Conservation (phyloP, 2,797 vertebrate genomes). For the Clamator glandarius region DNA sequence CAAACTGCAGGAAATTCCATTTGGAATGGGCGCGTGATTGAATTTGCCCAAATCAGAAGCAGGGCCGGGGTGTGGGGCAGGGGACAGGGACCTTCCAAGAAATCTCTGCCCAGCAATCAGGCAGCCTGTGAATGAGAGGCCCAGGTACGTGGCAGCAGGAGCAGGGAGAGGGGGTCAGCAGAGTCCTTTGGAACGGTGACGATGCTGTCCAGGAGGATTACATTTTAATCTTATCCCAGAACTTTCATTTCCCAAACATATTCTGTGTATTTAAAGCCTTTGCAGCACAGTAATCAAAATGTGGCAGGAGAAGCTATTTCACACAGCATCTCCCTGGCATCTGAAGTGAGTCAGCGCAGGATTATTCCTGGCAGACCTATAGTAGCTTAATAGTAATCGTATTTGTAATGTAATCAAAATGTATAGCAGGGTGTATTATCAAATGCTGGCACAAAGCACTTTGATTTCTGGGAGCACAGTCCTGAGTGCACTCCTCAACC, state of each 20-base stretch:
- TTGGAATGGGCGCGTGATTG: neutral
- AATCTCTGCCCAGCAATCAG: fast-evolving
- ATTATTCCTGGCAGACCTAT: slow-evolving; percentile 58
- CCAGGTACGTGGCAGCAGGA: neutral
- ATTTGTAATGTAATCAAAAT: slow-evolving; percentile 65
- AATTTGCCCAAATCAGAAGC: neutral
- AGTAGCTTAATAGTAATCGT: slow-evolving; percentile 64
- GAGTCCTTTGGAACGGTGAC: neutral
- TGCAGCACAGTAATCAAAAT: slow-evolving; percentile 8
- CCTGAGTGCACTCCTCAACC: neutral
- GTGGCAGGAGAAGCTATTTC: slow-evolving; percentile 36
- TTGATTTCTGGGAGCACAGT: slow-evolving; percentile 13
- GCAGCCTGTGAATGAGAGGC: neutral
- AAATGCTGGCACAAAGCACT: slow-evolving; percentile 25
- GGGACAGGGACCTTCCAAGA: neutral
- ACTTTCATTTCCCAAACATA: slow-evolving; percentile 46
- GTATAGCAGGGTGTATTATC: slow-evolving; percentile 56
- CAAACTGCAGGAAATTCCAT: neutral
- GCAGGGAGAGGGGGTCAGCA: neutral
- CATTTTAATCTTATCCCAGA: slow-evolving; percentile 29
- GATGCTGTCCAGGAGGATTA: slow-evolving; percentile 47
- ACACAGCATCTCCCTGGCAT: slow-evolving; percentile 51
- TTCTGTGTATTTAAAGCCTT: slow-evolving; percentile 27
- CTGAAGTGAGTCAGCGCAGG: slow-evolving; percentile 59
- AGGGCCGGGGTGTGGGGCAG: neutral